A percentile compares a stretch with the other conserved stretches of the same genome.
Evolutionary conservation across 2,888 invertebrate genomes (phyloP).

Genomic region (Shargacucullia verbasci): DNA sequence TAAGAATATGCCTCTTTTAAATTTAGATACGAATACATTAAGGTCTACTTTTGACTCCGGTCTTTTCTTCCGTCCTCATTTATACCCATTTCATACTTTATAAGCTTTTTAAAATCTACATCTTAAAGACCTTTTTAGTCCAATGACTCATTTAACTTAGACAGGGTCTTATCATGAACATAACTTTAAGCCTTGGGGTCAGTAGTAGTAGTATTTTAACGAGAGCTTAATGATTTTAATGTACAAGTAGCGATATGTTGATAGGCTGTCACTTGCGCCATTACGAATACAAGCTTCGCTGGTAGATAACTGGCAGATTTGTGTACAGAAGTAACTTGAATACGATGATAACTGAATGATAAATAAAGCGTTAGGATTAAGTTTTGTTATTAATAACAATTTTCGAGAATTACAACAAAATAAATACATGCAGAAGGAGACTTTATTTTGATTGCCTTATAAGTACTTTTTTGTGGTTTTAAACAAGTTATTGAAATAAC

Average conservation of each 20-base stretch:
- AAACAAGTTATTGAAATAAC: too few species aligned
- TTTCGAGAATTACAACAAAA: neutral
- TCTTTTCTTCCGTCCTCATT: too few species aligned
- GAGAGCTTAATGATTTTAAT: slow-evolving; percentile 40
- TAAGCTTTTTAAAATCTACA: too few species aligned
- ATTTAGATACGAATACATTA: too few species aligned
- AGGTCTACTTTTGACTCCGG: too few species aligned
- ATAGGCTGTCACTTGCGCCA: slow-evolving; percentile 13
- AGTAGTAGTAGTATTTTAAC: slow-evolving; percentile 32
- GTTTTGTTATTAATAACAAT: neutral
- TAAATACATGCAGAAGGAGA: neutral
- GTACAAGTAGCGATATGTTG: slow-evolving; percentile 22
- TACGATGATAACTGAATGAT: too few species aligned
- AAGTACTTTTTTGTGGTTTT: slow-evolving; percentile 19
- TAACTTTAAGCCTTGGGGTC: neutral
- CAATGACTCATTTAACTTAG: too few species aligned
- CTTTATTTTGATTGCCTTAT: too few species aligned
- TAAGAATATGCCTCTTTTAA: too few species aligned
- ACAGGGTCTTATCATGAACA: slow-evolving; percentile 5
- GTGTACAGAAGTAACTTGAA: slow-evolving; percentile 9
- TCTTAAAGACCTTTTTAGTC: too few species aligned
- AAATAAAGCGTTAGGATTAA: neutral
- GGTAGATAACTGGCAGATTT: slow-evolving; percentile 25
- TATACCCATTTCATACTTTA: too few species aligned
- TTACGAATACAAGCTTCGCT: slow-evolving; percentile 14